Base-by-base conservation (phyloP, 2,797 vertebrate genomes). In the Sebastes steindachneri region DNA sequence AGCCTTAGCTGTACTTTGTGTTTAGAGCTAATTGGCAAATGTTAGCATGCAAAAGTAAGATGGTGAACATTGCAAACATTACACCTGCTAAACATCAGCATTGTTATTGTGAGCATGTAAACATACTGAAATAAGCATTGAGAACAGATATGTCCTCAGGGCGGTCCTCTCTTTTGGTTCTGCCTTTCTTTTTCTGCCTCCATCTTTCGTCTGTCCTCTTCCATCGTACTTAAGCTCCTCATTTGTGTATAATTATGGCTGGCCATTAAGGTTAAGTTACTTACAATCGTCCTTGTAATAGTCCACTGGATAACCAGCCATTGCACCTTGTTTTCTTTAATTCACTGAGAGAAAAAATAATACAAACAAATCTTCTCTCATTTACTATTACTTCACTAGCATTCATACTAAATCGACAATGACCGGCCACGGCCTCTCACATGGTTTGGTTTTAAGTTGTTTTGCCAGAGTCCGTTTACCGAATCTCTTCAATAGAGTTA, bases 351-450 rank as follows among this genome's bases (percentile, higher is more conserved):
- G 48, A 48, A 41, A 41, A 15, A 41, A 41, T 41, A 15, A 41
- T 41, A 15, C 14, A 41, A 41, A 41, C 14, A 15, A 41, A 41
- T 41, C 37, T 41, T 41, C 41, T 45, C 41, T 45, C 14, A 45
- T 45, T 45, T 17, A 45, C 5, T 45, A 45, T 45, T 45, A 45
- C 41, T 45, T 45, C 15, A 45, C 6, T 17, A 17, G 41, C 15
- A n/a, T n/a, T 51, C 45, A 51, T 51, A 51, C 45, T 45, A 45
- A 45, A 35, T 35, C 33, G 10, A 35, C 33, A 35, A 45, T 51
- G 45, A 51, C 17, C 3, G 19, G 45, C 45, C 45, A 19, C 0
- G 0, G 17, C 45, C 45, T 51, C 17, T 0, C 45, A 51, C 6
- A 45, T 45, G 14, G 15, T 45, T 45, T 17, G 14, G 37, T 41